A percentile compares a stretch with the other conserved stretches of the same genome.
phyloP scores from a whole-genome alignment of 2,888 invertebrate genomes.

The Hipparchia sbordonii region DNA sequence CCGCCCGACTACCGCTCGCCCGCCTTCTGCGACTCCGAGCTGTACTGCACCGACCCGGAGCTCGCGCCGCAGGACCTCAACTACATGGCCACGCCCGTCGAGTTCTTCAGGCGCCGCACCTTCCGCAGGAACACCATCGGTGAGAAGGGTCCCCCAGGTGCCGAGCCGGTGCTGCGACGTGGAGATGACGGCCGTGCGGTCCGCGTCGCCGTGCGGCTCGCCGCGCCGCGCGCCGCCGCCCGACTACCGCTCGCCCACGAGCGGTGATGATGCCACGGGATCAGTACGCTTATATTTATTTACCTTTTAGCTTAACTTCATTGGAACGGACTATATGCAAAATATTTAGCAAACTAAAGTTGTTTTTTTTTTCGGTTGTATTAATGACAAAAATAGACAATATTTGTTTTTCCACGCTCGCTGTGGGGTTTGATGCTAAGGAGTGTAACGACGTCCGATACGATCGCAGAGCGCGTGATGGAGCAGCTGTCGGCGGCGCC shows the following conservation, averaged over 20 bases:
- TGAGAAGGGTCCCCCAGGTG: constrained; percentile 52
- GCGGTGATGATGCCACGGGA: too few relatives aligned
- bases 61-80: constrained; percentile 55
- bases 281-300: too few relatives aligned
- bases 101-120: constrained; percentile 53
- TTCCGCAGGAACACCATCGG: constrained; percentile 51
- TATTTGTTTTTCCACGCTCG: too few relatives aligned
- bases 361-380: too few relatives aligned
- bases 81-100: constrained; percentile 59
- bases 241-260: constrained; percentile 60
- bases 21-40: constrained; percentile 56
- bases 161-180: constrained; percentile 67
- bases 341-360: too few relatives aligned
- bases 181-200: constrained; percentile 61
- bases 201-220: constrained; percentile 50
- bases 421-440: too few relatives aligned
- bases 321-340: too few relatives aligned
- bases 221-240: constrained; percentile 47
- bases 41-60: constrained; percentile 56
- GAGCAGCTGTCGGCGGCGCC: constrained; percentile 47
- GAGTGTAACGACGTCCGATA: too few relatives aligned
- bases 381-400: too few relatives aligned
- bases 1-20: constrained; percentile 59
- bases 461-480: constrained; percentile 52
- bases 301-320: too few relatives aligned